Conservation (phyloP, 1,140 invertebrate genomes). For the Apis laboriosa region DNA sequence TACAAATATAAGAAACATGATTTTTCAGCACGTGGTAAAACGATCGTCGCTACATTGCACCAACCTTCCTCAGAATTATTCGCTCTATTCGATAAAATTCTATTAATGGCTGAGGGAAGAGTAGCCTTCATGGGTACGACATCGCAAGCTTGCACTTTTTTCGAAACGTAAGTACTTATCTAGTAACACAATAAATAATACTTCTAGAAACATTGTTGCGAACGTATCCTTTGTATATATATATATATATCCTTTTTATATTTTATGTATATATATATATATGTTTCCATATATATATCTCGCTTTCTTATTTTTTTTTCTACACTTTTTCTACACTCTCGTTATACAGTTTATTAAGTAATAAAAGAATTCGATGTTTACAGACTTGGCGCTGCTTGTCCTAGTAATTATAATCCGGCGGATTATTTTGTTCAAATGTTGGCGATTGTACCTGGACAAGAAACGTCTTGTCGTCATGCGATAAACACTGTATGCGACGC, state of each 20-base stretch:
- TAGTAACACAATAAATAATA: not conserved
- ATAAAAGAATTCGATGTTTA: conserved; percentile 1
- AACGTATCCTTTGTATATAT: too few species aligned
- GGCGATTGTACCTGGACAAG: conserved; percentile 91
- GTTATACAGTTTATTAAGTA: too few species aligned
- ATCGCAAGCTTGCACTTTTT: conserved; percentile 90
- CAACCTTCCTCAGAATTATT: conserved; percentile 97
- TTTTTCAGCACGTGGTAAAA: conserved; percentile 86
- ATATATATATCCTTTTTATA: too few species aligned
- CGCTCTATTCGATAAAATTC: conserved; percentile 94
- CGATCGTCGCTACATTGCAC: conserved; percentile 96
- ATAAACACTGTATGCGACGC: conserved; percentile 90
- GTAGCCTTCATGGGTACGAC: conserved; percentile 94
- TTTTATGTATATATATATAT: too few species aligned
- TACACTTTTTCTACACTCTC: too few species aligned
- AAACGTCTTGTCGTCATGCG: conserved; percentile 87
- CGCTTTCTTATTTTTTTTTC: too few species aligned
- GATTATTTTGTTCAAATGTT: conserved; percentile 97
- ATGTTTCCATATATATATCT: too few species aligned
- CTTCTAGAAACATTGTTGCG: not conserved
- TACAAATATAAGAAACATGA: not conserved
- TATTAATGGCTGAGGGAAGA: conserved; percentile 95
- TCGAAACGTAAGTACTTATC: conserved; percentile 85
- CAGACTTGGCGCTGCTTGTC: conserved; percentile 89
- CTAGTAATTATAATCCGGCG: conserved; percentile 96